Evolutionary conservation across 2,888 invertebrate genomes (phyloP), one percentile per base, ranked within the genome.

Genomic region (Eupeodes luniger): DNA sequence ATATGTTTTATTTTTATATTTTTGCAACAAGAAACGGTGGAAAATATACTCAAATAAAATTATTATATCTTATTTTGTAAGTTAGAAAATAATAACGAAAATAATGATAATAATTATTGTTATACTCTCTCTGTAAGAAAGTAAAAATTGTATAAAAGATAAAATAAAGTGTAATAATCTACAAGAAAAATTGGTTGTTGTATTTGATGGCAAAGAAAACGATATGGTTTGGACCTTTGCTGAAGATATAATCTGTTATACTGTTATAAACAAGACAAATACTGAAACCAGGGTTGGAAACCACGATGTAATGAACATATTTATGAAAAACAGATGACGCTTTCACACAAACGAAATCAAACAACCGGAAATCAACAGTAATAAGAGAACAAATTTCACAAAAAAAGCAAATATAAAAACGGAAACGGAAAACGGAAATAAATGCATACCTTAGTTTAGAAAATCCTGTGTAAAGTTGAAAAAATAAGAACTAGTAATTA

Each of bases 161-260:
- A 78, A 67, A 74, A 81, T 81, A 81, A 81, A 72, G 81, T 83
- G 47, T 64, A 74, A 82, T 80, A 83, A 82, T 69, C 27, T 40
- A 44, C 51, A 62, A 61, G 47, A 47, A 36, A 55, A 61, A 9
- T 2, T 9, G 78, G 83, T 72, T 79, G 19, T 12, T 78, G 55
- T 36, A 14, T 61, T 44, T 47, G 70, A 4, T 61, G 11, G 0
- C 10, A 19, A 19, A 3, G 0, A 11, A 12, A 19, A 3, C 0
- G 1, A 14, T 27, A 44, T 19, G 57, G 27, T 27, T 47, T 2
- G 9, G 9, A 19, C 27, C 6, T 47, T 47, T 57, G 70, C 7
- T 57, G 2, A 12, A 2, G 11, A 16, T 11, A n/a, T n/a, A n/a
- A 69, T 7, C 12, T 67, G 67, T 14, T 34, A 51, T 67, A 67